phyloP scores from a whole-genome alignment of 2,113 vertebrate genomes.

The Urocolius indicus region DNA sequence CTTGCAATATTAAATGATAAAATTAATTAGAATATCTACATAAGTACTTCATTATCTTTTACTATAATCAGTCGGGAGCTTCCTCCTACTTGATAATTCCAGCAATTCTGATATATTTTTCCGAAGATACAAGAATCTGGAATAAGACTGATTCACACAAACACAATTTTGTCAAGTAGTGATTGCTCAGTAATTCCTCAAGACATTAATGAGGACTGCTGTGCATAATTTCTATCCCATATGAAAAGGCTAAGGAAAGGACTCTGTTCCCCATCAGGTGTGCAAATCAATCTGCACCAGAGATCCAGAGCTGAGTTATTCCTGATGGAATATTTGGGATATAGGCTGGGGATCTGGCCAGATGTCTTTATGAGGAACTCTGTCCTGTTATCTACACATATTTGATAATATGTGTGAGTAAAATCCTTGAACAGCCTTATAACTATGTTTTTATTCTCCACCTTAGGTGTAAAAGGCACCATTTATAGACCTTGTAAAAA shows the following conservation, averaged over 20 bases:
- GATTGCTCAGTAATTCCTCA: background rate
- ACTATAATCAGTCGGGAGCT: background rate
- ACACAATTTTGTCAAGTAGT: background rate
- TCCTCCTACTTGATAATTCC: background rate
- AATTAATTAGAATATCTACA: background rate
- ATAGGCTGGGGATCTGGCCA: background rate
- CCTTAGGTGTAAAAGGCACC: background rate
- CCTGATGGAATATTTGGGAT: background rate
- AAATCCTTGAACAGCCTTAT: background rate
- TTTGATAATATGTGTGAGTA: background rate
- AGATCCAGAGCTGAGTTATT: background rate
- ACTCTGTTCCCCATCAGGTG: background rate
- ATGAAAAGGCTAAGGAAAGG: background rate
- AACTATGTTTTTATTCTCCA: background rate
- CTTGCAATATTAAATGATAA: background rate
- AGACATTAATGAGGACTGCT: background rate
- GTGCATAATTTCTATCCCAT: background rate
- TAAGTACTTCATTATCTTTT: background rate
- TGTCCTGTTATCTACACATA: background rate
- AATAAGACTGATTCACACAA: background rate
- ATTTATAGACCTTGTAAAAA: background rate
- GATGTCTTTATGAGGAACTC: background rate
- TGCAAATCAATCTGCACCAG: background rate
- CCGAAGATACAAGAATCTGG: background rate
- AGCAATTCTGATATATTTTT: background rate